Evolutionary conservation across 2,888 invertebrate species (phyloP).

Genomic region (Miltochrista miniata): DNA sequence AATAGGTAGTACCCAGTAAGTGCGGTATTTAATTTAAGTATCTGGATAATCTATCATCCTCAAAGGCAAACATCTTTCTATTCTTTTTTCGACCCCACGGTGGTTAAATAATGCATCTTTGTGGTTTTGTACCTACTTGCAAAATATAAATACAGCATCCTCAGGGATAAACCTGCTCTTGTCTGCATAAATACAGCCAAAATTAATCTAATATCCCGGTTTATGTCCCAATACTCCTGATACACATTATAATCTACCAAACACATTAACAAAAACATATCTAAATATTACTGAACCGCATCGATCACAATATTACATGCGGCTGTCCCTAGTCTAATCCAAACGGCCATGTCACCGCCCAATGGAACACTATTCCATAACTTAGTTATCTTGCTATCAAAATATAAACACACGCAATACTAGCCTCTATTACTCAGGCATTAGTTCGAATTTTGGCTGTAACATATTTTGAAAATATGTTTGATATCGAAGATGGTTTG

Average conservation of each 20-base stretch:
- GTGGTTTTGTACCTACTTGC: too few species aligned
- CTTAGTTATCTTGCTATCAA: constrained; percentile 15
- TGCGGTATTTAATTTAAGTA: too few species aligned
- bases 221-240: background rate
- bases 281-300: constrained; percentile 24
- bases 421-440: background rate
- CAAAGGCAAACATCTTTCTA: too few species aligned
- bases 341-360: constrained; percentile 37
- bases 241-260: background rate
- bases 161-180: background rate
- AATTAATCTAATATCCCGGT: background rate
- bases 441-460: constrained; percentile 2
- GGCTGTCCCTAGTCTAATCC: constrained; percentile 47
- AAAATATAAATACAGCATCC: background rate
- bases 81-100: too few species aligned
- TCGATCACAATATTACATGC: constrained; percentile 45
- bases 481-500: constrained; percentile 8
- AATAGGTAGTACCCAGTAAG: too few species aligned
- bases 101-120: too few species aligned
- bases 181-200: background rate
- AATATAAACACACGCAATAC: constrained; percentile 7
- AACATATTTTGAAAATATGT: background rate
- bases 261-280: constrained; percentile 8
- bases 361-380: constrained; percentile 27
- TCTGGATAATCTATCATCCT: too few species aligned